These are phyloP conservation scores for Hyles lineata DNA, from an alignment of 2,888 invertebrate genomes.

Conservation along the genomic window DNA sequence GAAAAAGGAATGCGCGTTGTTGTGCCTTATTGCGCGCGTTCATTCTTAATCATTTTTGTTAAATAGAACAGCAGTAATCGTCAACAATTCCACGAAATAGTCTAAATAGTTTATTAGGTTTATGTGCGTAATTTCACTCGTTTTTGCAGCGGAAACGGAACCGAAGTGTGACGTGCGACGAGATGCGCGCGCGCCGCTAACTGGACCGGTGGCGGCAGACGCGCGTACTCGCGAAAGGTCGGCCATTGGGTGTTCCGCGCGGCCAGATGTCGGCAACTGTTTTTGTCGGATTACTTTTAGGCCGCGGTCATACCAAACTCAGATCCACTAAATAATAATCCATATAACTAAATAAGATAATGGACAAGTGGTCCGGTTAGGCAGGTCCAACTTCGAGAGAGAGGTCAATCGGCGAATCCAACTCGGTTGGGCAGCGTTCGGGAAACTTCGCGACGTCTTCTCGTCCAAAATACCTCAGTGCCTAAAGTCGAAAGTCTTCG, in stretches of 20 bases:
- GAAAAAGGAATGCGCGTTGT: neutral
- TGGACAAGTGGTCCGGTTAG: no score
- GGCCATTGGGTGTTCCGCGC: conserved; percentile 42
- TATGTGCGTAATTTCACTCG: conserved; percentile 9
- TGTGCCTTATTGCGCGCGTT: neutral
- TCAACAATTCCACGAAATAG: neutral
- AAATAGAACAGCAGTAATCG: neutral
- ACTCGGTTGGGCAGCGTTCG: no score
- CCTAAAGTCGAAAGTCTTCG: no score
- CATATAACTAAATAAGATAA: no score
- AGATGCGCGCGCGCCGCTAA: conserved; percentile 54
- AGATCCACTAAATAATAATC: no score
- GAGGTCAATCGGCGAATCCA: no score
- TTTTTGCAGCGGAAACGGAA: conserved; percentile 29
- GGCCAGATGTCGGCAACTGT: conserved; percentile 57
- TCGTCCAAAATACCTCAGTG: no score
- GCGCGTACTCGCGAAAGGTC: conserved; percentile 47
- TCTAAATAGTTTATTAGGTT: neutral
- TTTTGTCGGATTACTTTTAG: conserved; percentile 36
- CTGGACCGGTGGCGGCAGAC: conserved; percentile 48
- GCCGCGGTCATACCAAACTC: neutral
- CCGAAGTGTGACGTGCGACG: conserved; percentile 38
- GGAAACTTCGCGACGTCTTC: no score
- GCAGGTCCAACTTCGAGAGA: no score
- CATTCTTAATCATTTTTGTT: neutral